A percentile compares a stretch with the other conserved stretches of the same genome.
Conservation (phyloP, 2,888 invertebrate species). For the Scaptomyza reducta region DNA sequence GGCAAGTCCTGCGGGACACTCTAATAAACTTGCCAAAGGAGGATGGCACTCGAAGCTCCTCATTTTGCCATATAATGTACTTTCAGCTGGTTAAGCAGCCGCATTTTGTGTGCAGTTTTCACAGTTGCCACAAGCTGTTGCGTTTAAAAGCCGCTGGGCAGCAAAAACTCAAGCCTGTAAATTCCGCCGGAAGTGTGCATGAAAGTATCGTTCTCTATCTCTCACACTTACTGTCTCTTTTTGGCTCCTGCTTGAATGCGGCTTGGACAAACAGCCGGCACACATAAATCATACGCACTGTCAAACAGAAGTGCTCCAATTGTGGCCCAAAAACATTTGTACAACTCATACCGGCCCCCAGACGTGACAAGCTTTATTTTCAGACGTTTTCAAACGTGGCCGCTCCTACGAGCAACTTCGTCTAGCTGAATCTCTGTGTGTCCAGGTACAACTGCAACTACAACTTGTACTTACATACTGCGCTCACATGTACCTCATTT, state of each 20-base stretch:
- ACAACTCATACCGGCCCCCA: conserved; percentile 65
- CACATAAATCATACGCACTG: conserved; percentile 82
- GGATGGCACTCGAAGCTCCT: conserved; percentile 24
- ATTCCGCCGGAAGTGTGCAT: conserved; percentile 75
- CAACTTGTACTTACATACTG: conserved; percentile 71
- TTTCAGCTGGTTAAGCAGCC: conserved; percentile 34
- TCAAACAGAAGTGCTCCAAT: conserved; percentile 83
- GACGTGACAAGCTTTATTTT: conserved; percentile 73
- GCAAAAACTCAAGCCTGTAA: conserved; percentile 69
- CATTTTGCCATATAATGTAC: not conserved
- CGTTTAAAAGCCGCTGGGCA: conserved; percentile 61
- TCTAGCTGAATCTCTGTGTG: conserved; percentile 24
- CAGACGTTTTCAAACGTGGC: conserved; percentile 63
- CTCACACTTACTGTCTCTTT: conserved; percentile 10
- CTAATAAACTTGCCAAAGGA: conserved; percentile 66
- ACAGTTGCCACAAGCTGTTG: conserved; percentile 67
- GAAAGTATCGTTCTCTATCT: conserved; percentile 34
- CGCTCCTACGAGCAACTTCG: conserved; percentile 61
- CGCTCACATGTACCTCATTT: conserved; percentile 78
- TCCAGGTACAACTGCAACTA: conserved; percentile 65
- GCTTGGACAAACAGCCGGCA: conserved; percentile 43
- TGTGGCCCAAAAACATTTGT: conserved; percentile 81
- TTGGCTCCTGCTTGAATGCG: not conserved
- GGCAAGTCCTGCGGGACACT: conserved; percentile 72
- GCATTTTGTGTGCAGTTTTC: conserved; percentile 34